A percentile compares a stretch with the other conserved stretches of the same genome.
Evolutionary conservation across 2,113 vertebrate species (phyloP).

Genomic region (Eidolon helvum): DNA sequence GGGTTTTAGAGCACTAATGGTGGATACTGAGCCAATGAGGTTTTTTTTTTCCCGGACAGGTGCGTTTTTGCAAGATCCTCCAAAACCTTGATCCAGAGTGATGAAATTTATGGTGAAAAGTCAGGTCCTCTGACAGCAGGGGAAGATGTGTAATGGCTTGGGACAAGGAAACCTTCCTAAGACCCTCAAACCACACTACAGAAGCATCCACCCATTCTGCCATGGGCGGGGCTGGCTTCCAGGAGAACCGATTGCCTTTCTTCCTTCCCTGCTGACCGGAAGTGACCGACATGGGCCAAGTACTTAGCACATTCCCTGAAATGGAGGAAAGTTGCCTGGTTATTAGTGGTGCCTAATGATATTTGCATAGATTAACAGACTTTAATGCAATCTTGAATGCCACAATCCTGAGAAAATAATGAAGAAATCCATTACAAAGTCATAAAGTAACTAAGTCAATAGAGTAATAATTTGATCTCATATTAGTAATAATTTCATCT

Average conservation of each 20-base stretch:
- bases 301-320: conserved; percentile 78
- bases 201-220: background rate
- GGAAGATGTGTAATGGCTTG: background rate
- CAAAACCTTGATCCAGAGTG: background rate
- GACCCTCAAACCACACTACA: background rate
- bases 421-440: conserved; percentile 87
- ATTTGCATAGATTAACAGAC: conserved; percentile 88
- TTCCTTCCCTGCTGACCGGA: background rate
- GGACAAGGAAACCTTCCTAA: background rate
- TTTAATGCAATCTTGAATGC: conserved; percentile 86
- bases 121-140: too few relatives aligned
- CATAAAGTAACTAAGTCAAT: conserved; percentile 89
- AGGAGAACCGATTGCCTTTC: background rate
- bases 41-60: conserved; percentile 9
- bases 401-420: conserved; percentile 85
- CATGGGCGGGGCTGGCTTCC: background rate
- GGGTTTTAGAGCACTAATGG: background rate
- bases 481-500: conserved; percentile 87
- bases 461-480: conserved; percentile 86
- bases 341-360: conserved; percentile 86
- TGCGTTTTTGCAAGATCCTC: background rate
- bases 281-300: conserved; percentile 38
- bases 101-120: background rate
- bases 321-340: conserved; percentile 79
- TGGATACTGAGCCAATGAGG: background rate